These are phyloP conservation scores for Drosophila nannoptera DNA, from an alignment of 1,140 invertebrate species.

Conservation along the genomic window DNA sequence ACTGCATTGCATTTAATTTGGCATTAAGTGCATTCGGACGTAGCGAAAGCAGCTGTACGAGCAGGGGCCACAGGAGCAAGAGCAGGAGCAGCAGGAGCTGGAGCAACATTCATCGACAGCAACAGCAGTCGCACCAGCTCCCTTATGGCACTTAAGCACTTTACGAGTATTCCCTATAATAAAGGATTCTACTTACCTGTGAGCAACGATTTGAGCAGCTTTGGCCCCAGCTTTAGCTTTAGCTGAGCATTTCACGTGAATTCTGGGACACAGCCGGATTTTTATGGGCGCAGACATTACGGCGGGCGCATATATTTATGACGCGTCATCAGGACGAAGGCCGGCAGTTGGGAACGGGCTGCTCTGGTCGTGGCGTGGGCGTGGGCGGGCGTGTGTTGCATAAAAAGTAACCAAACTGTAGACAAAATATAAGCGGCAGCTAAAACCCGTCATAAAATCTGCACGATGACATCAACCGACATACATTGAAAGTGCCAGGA, in stretches of 20 bases:
- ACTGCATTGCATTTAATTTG: constrained; percentile 52
- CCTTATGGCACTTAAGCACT: constrained; percentile 38
- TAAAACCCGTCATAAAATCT: constrained; percentile 1
- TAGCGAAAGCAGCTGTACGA: background rate
- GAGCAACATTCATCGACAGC: background rate
- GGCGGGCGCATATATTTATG: constrained; percentile 42
- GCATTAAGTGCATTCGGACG: constrained; percentile 58
- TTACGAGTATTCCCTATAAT: constrained; percentile 41
- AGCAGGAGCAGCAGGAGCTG: background rate
- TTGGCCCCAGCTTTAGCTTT: constrained; percentile 19
- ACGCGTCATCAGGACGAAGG: constrained; percentile 19
- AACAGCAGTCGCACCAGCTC: constrained; percentile 1
- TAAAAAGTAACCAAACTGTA: constrained; percentile 26
- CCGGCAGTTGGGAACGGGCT: background rate
- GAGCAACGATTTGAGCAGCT: constrained; percentile 29
- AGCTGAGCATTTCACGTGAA: constrained; percentile 15
- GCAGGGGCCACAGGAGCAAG: background rate
- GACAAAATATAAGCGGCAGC: constrained; percentile 30
- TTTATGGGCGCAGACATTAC: constrained; percentile 46
- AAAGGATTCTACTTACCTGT: constrained; percentile 31
- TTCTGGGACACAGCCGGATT: constrained; percentile 29
- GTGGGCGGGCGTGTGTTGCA: constrained; percentile 19
- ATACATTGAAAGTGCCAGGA: background rate
- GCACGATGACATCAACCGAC: constrained; percentile 4
- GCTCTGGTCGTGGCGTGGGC: background rate